These are phyloP conservation scores for Byasa hedistus DNA, from an alignment of 2,888 invertebrate species.

Conservation along the genomic window DNA sequence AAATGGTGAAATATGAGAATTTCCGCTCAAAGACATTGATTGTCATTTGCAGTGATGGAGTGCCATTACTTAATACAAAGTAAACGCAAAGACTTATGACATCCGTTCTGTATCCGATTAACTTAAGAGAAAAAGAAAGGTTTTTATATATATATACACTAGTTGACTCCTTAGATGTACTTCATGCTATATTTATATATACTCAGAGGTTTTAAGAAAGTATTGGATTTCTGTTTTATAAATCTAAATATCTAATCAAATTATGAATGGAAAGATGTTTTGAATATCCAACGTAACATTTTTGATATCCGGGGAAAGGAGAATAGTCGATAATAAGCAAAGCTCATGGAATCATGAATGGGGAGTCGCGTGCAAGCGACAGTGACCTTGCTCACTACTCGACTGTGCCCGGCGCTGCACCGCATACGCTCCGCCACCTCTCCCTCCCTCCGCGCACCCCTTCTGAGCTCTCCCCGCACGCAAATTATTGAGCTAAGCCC, in stretches of 20 bases:
- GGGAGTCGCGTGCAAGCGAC: slow-evolving; percentile 29
- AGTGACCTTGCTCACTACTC: slow-evolving; percentile 30
- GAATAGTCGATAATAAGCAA: slow-evolving; percentile 27
- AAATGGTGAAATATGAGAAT: too few species aligned
- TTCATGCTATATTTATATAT: too few species aligned
- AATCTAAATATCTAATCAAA: slow-evolving; percentile 5
- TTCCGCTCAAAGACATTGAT: too few species aligned
- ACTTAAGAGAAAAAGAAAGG: too few species aligned
- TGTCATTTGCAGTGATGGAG: too few species aligned
- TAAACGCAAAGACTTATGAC: too few species aligned
- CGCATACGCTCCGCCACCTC: slow-evolving; percentile 22
- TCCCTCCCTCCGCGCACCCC: slow-evolving; percentile 23
- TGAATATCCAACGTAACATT: background rate
- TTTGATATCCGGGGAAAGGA: slow-evolving; percentile 16
- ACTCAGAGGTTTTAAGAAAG: too few species aligned
- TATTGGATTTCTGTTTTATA: background rate
- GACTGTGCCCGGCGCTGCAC: slow-evolving; percentile 28
- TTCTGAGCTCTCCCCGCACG: slow-evolving; percentile 24
- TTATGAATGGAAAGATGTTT: too few species aligned
- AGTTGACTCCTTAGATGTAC: too few species aligned
- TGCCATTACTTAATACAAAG: too few species aligned
- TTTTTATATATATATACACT: too few species aligned
- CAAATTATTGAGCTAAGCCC: slow-evolving; percentile 30
- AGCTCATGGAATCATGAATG: slow-evolving; percentile 29
- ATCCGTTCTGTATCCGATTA: too few species aligned